Conservation (phyloP, 2,113 vertebrate genomes). For the Equus przewalskii region DNA sequence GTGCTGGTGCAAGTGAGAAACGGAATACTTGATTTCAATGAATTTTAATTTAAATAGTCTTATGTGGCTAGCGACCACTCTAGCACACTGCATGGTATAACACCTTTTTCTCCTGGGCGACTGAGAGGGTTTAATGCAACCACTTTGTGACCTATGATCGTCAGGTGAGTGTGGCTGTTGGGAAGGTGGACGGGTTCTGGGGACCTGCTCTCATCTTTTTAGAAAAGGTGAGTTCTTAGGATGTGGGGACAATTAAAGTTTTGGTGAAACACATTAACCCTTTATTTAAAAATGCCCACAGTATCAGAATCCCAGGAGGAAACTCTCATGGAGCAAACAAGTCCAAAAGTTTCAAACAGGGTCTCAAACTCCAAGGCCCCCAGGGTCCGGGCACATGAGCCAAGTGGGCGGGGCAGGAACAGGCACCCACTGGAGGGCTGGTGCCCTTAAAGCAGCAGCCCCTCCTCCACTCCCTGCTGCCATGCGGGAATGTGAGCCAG, state of each 20-base stretch:
- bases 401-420: not conserved
- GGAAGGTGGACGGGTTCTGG: not conserved
- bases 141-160: not conserved
- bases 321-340: not conserved
- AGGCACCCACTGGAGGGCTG: not conserved
- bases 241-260: not conserved
- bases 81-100: too few species aligned
- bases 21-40: not conserved
- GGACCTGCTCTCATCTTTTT: not conserved
- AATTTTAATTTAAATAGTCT: not conserved
- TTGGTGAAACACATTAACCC: slow-evolving; percentile 7
- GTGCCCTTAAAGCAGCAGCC: not conserved
- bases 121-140: not conserved
- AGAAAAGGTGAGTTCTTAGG: not conserved
- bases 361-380: not conserved
- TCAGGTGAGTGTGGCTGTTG: not conserved
- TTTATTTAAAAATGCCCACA: slow-evolving; percentile 17
- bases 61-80: not conserved
- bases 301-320: not conserved
- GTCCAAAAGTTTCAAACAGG: not conserved
- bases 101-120: not conserved
- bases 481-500: not conserved
- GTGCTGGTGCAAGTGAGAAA: not conserved
- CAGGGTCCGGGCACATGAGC: not conserved
- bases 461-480: not conserved